Evolutionary conservation across 2,113 vertebrate species (phyloP), one percentile per base, ranked within the genome.

Genomic region (Odocoileus hemionus): DNA sequence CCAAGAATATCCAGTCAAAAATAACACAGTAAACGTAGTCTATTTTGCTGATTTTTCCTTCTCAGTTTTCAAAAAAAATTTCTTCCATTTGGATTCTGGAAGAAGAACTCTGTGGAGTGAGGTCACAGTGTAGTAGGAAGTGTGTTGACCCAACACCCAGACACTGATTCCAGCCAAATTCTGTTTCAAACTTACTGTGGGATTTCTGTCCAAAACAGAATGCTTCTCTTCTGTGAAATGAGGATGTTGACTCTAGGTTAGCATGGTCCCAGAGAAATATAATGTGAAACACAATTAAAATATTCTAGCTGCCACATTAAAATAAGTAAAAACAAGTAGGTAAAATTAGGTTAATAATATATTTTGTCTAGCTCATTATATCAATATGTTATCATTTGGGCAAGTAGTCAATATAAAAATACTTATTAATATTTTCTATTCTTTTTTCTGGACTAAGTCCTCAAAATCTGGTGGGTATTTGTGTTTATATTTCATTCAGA

Each of bases 51-150:
- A 70, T 2, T 39, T 54, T 76, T 83, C 28, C 30, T 10, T 33
- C 19, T 47, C 57, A 4, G n/a, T 91, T 93, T 79, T 87, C n/a
- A 50, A 70, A 79, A 79, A 30, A 50, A 6, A n/a, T 74, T 61
- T 94, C 55, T 86, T 86, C 23, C n/a, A 84, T 16, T 43, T 70
- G 43, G 25, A 17, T 78, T 83, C 54, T 90, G 80, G 30, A 89
- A 45, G 17, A 17, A 45, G 28, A 17, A 13, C 57, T 89, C 47
- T 43, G 13, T 13, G 26, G 39, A 55, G 28, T 6, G 12, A 86
- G 43, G 76, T 70, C 36, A 5, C 5, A 2, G 50, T 39, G 19
- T 13, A 15, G 8, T 8, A 25, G 26, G 25, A 79, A 67, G 30
- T 14, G 0, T 5, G 19, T 9, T 12, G 52, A 70, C 36, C 7